A percentile compares a stretch with the other conserved stretches of the same genome.
phyloP scores from a whole-genome alignment of 1,140 invertebrate genomes.

The Steinernema khuongi region DNA sequence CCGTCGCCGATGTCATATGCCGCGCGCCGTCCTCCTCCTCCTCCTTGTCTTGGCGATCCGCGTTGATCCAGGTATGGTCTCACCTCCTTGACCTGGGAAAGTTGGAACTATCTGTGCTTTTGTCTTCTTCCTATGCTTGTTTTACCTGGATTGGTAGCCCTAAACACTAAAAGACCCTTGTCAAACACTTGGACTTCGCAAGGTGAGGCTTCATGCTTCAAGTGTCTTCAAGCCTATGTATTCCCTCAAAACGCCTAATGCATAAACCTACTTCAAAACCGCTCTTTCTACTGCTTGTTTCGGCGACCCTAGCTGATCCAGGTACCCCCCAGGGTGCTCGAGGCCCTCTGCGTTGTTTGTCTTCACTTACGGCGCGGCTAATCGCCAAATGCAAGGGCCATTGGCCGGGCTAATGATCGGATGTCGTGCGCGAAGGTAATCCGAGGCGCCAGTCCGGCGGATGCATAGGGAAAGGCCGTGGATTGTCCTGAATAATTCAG shows the following conservation, averaged over 20 bases:
- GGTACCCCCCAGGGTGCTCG: too few relatives aligned
- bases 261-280: too few relatives aligned
- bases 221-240: too few relatives aligned
- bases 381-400: constrained; percentile 9
- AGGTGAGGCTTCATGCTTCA: too few relatives aligned
- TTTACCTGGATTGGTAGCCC: too few relatives aligned
- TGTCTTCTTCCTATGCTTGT: neutral
- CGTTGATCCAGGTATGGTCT: neutral
- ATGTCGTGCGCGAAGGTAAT: constrained; percentile 15
- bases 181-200: too few relatives aligned
- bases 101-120: neutral
- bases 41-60: neutral
- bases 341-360: too few relatives aligned
- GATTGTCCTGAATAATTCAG: constrained; percentile 5
- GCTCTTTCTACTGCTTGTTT: too few relatives aligned
- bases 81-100: neutral
- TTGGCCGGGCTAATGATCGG: constrained; percentile 10
- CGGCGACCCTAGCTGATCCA: too few relatives aligned
- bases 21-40: neutral
- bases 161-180: too few relatives aligned
- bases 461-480: neutral
- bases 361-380: constrained; percentile 6
- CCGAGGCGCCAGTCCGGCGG: neutral
- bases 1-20: neutral
- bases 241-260: too few relatives aligned